phyloP scores from a whole-genome alignment of 2,888 invertebrate genomes.

The Athripsodes cinereus region DNA sequence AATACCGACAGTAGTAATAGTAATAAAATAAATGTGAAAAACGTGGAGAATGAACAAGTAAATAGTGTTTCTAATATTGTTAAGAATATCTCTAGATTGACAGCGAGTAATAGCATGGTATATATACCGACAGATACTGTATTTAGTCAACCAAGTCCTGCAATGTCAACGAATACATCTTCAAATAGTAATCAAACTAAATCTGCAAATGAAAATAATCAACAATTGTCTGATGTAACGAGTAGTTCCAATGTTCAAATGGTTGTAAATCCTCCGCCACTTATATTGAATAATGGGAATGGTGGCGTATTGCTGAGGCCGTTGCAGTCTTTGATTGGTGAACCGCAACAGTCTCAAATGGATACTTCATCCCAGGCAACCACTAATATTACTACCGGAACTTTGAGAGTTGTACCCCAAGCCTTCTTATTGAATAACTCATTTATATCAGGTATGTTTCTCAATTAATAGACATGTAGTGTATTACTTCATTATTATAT shows the following conservation, averaged over 20 bases:
- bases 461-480: too few species aligned
- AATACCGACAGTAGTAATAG: not conserved
- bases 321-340: not conserved
- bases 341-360: not conserved
- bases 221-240: too few species aligned
- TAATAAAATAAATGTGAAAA: not conserved
- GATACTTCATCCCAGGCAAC: not conserved
- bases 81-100: not conserved
- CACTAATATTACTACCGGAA: not conserved
- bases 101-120: not conserved
- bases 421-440: not conserved
- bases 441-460: too few species aligned
- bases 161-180: too few species aligned
- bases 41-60: not conserved
- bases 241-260: not conserved
- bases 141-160: not conserved
- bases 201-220: too few species aligned
- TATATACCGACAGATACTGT: conserved; percentile 1
- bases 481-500: too few species aligned
- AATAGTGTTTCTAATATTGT: not conserved
- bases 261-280: not conserved
- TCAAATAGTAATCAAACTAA: too few species aligned
- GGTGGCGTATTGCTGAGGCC: not conserved
- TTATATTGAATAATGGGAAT: not conserved
- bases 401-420: not conserved